Evolutionary conservation across 2,797 vertebrate genomes (phyloP).

Genomic region (Manis crassicaudata): DNA sequence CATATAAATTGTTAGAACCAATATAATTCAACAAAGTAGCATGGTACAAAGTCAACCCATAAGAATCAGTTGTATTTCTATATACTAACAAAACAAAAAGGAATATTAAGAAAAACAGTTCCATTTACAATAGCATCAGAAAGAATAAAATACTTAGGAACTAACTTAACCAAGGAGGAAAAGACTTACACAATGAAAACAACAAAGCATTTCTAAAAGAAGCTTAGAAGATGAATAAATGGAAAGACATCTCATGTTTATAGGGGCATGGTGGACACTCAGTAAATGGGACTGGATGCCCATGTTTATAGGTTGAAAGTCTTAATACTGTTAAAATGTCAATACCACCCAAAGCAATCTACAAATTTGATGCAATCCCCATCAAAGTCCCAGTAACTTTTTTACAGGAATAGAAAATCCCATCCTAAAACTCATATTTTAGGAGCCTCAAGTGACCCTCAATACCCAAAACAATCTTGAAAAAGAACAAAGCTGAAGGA

Average conservation of each 20-base stretch:
- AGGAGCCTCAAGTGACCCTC: not conserved
- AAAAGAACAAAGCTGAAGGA: not conserved
- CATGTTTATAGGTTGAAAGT: not conserved
- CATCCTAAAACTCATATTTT: not conserved
- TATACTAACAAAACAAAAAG: no score
- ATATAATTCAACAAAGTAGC: no score
- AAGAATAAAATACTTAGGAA: not conserved
- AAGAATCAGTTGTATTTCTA: no score
- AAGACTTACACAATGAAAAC: not conserved
- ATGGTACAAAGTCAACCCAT: no score
- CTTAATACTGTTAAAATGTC: not conserved
- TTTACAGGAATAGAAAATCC: not conserved
- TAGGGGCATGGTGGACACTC: no score
- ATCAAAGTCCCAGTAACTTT: not conserved
- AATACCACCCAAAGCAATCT: not conserved
- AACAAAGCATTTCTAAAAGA: not conserved
- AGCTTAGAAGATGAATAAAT: not conserved
- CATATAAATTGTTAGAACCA: no score
- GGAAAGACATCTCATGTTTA: not conserved
- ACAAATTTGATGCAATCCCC: not conserved
- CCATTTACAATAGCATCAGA: not conserved
- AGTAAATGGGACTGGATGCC: no score
- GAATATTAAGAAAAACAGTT: no score
- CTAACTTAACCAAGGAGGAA: not conserved
- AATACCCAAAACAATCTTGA: not conserved